phyloP scores from a whole-genome alignment of 2,888 invertebrate species.

The Amphimallon solstitiale region DNA sequence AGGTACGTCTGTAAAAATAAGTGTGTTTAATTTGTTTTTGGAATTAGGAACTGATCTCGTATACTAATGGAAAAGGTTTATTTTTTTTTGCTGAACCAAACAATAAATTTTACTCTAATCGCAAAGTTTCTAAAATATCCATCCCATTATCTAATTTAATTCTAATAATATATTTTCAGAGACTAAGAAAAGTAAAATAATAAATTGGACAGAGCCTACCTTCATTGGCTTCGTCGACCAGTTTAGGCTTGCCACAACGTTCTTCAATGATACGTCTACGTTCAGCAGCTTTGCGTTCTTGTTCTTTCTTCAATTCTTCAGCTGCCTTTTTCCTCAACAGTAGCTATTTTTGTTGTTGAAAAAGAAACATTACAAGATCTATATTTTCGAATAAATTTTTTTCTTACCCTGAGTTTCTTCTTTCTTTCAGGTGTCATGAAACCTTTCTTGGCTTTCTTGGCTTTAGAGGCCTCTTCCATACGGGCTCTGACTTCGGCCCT shows the following conservation, averaged over 20 bases:
- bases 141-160: too few relatives aligned
- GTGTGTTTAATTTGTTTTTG: too few relatives aligned
- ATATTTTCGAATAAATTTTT: not conserved
- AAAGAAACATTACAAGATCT: not conserved
- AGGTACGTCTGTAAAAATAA: too few relatives aligned
- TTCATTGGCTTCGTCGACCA: constrained; percentile 92
- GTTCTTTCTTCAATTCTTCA: constrained; percentile 99
- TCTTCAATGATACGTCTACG: constrained; percentile 97
- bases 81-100: too few relatives aligned
- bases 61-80: too few relatives aligned
- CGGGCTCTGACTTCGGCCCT: constrained; percentile 99
- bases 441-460: constrained; percentile 99
- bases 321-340: constrained; percentile 99
- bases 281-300: constrained; percentile 98
- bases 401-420: constrained; percentile 98
- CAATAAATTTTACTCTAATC: too few relatives aligned
- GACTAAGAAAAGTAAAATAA: constrained; percentile 3
- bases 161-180: not conserved
- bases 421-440: constrained; percentile 99
- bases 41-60: too few relatives aligned
- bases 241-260: constrained; percentile 92
- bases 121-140: too few relatives aligned
- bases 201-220: constrained; percentile 68
- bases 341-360: constrained; percentile 70
- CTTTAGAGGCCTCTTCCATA: constrained; percentile 98